These are phyloP conservation scores for Phycodurus eques DNA, from an alignment of 2,113 vertebrate species.

Conservation along the genomic window DNA sequence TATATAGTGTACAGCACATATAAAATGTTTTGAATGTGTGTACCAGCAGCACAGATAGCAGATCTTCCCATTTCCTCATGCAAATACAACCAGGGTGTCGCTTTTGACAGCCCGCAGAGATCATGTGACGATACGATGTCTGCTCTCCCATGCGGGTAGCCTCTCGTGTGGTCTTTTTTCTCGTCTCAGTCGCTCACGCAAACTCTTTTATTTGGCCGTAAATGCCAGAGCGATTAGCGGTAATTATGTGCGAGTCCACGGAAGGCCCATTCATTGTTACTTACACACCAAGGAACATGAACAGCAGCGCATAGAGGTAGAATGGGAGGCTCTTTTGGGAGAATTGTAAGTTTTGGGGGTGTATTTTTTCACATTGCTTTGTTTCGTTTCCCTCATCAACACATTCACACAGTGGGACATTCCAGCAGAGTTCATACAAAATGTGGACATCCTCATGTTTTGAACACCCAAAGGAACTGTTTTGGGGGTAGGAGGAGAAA, in stretches of 20 bases:
- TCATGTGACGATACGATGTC: conserved; percentile 30
- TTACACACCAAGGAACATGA: conserved; percentile 56
- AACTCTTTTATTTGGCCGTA: conserved; percentile 33
- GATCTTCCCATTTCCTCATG: conserved; percentile 58
- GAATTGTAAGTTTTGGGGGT: background rate
- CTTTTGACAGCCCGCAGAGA: conserved; percentile 44
- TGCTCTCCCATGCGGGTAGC: background rate
- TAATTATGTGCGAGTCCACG: conserved; percentile 63
- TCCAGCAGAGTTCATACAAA: background rate
- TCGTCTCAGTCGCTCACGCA: conserved; percentile 5
- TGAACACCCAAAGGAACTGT: background rate
- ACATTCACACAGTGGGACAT: background rate
- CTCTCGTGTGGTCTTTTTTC: background rate
- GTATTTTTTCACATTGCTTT: background rate
- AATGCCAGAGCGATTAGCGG: conserved; percentile 48
- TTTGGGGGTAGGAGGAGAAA: too few species aligned
- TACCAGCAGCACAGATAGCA: conserved; percentile 24
- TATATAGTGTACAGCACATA: background rate
- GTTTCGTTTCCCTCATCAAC: background rate
- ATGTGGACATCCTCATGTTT: background rate
- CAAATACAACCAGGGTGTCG: conserved; percentile 51
- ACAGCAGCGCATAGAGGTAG: conserved; percentile 50
- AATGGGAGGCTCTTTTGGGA: background rate
- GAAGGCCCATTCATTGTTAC: conserved; percentile 47
- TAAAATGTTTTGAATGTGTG: background rate